Base-by-base conservation (phyloP, 1,140 invertebrate genomes). In the Drosophila punjabiensis region DNA sequence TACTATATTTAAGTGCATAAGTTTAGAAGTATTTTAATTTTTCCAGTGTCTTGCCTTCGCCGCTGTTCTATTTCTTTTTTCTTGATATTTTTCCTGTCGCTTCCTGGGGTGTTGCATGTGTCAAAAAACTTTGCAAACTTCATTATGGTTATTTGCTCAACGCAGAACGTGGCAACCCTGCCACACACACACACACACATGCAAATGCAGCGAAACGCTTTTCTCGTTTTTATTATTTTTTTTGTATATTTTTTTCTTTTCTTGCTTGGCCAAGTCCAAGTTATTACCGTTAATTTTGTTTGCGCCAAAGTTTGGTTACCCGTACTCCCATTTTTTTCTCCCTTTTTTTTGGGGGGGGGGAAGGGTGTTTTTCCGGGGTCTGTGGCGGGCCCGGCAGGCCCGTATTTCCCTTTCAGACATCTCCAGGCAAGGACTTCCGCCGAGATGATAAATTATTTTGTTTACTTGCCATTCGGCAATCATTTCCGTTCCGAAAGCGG, bases 61-160 rank as follows among this genome's bases (percentile, higher is more conserved):
- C 20, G 28, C 20, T 50, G 20, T 41, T 18, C 24, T 8, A 24
- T 24, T 14, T n/a, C n/a, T n/a, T 66, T 58, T 70, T 59, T 66
- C 48, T 82, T 8, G 14, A 6, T 41, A 30, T 62, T 41, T 71
- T 39, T 66, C 52, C 24, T 59, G 33, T 59, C 28, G 24, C 43
- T 48, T 71, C 45, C 48, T 66, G 67, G 59, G 82, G 79, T 82
- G 75, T 86, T 81, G 82, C 82, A 86, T 86, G 82, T 86, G 82
- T 86, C 82, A 79, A 86, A 67, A 86, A 86, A 86, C 83, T 86
- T 86, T 82, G 70, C 83, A 86, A 86, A 86, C 83, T 86, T 86
- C 83, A 86, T 86, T 86, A 86, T 64, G 70, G 74, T 82, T 85
- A 85, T 85, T 85, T 86, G 82, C 58, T 69, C 59, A 68, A 68